Evolutionary conservation across 2,113 vertebrate species (phyloP), one percentile per base, ranked within the genome.

Genomic region (Archocentrus centrarchus): DNA sequence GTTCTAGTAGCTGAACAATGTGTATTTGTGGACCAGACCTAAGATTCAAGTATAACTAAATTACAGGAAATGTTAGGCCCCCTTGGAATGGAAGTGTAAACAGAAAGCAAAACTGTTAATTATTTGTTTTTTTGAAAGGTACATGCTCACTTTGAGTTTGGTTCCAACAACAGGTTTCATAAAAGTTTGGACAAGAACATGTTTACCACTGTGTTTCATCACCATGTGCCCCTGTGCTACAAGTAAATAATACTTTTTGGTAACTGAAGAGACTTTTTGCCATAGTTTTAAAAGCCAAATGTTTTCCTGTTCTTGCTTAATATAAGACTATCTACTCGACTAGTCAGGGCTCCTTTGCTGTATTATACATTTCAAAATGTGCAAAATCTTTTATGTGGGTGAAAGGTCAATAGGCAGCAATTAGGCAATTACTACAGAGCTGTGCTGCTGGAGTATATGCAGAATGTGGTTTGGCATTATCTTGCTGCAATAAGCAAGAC

Each of bases 381-480:
- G 17, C 44, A 3, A 70, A 73, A 53, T 30, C 15, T 53, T 73
- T 53, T 73, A 73, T 53, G 20, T 73, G 27, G 10, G 44, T 53
- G 66, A 53, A 70, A 73, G 66, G 66, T 73, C 66, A 73, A 11
- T 13, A 73, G 50, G 17, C 44, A 73, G 66, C 44, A 53, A 7
- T 53, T 27, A 73, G 17, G 50, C 14, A 5, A 14, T 47, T 15
- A 47, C 44, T 47, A 47, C 14, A 47, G 44, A 47, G 44, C 13
- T 47, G 50, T 18, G 50, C 68, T 73, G 27, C 20, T 53, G 44
- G 32, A 53, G 17, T 11, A 55, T 11, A 55, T 55, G 47, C 47
- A 55, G 68, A 73, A 55, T 55, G 68, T 35, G 68, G 68, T 73
- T 73, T 73, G 47, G 68, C 68, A 73, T 73, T 55, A 1, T 11